phyloP scores from a whole-genome alignment of 2,113 vertebrate species.

The Ginglymostoma cirratum region DNA sequence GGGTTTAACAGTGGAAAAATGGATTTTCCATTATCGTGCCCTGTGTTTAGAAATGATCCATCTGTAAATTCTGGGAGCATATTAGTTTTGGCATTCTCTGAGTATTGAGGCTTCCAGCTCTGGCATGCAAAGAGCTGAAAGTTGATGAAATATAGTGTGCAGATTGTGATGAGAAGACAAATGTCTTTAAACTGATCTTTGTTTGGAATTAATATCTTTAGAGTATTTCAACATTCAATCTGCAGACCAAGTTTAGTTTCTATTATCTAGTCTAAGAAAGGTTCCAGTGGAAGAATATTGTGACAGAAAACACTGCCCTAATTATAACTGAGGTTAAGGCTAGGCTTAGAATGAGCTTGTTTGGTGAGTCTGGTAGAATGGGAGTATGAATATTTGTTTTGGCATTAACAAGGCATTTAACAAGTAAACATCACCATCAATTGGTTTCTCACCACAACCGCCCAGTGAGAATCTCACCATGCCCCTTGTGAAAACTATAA shows the following conservation, averaged over 20 bases:
- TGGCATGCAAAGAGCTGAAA: background rate
- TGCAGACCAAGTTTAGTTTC: background rate
- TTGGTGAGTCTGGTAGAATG: no score
- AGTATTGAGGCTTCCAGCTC: background rate
- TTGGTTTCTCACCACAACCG: no score
- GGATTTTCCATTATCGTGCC: background rate
- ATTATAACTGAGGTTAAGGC: no score
- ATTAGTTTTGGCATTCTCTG: background rate
- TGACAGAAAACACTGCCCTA: background rate
- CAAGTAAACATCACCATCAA: no score
- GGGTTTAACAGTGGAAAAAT: background rate
- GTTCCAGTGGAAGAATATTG: background rate
- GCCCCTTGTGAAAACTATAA: no score
- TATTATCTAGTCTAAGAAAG: background rate
- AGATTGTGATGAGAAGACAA: background rate
- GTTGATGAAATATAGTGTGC: background rate
- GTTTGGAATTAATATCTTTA: background rate
- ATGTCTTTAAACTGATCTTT: background rate
- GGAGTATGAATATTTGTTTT: no score
- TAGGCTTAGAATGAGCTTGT: no score
- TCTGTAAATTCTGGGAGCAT: background rate
- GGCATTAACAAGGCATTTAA: no score
- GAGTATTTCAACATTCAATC: background rate
- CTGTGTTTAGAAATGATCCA: background rate
- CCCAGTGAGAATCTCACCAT: no score